phyloP scores from a whole-genome alignment of 2,797 vertebrate species.

The Tokudaia muenninki region DNA sequence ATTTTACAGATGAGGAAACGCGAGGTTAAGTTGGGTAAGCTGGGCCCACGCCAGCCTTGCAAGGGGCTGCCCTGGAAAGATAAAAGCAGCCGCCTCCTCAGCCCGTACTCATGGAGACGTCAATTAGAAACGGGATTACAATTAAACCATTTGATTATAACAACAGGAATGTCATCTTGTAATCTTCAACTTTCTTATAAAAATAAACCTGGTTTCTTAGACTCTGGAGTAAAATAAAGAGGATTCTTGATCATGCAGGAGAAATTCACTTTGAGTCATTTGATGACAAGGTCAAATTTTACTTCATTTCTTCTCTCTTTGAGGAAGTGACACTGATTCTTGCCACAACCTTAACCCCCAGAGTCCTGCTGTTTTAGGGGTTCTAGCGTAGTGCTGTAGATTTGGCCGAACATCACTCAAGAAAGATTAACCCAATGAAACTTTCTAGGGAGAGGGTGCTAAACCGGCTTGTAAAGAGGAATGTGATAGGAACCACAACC shows the following conservation, averaged over 20 bases:
- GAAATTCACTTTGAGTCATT: constrained; percentile 47
- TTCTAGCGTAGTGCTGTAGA: background rate
- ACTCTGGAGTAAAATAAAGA: constrained; percentile 50
- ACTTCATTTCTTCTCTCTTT: background rate
- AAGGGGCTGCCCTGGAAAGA: constrained; percentile 71
- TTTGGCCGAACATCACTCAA: background rate
- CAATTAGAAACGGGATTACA: constrained; percentile 71
- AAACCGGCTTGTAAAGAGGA: background rate
- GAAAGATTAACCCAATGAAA: background rate
- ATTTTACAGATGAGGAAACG: constrained; percentile 79
- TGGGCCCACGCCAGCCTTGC: constrained; percentile 45
- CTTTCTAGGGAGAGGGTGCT: background rate
- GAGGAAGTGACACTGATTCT: background rate
- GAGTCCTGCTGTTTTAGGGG: background rate
- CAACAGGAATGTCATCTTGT: constrained; percentile 62
- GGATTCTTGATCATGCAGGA: background rate
- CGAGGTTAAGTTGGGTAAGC: constrained; percentile 81
- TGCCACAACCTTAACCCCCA: background rate
- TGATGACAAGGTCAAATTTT: background rate
- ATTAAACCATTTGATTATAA: constrained; percentile 77
- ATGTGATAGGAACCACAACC: background rate
- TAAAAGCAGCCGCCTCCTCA: constrained; percentile 65
- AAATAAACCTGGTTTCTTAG: constrained; percentile 45
- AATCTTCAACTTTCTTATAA: constrained; percentile 62
- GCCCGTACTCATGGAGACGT: background rate